A percentile compares a stretch with the other conserved stretches of the same genome.
Evolutionary conservation across 2,888 invertebrate genomes (phyloP).

Genomic region (Drosophila mulleri): DNA sequence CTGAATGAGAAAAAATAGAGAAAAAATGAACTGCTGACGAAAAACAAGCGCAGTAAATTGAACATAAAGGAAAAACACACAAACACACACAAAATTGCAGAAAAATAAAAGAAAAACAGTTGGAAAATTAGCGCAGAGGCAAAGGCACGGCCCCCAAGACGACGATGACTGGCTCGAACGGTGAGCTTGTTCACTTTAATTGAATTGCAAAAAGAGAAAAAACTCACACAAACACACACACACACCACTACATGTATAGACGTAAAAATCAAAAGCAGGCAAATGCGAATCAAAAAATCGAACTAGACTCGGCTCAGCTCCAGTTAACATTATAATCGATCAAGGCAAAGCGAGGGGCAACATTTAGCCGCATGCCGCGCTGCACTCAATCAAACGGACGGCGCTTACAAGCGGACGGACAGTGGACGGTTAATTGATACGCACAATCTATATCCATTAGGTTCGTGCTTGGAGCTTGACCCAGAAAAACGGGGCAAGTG

Average conservation of each 20-base stretch:
- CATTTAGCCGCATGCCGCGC: constrained; percentile 60
- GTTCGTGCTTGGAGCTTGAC: constrained; percentile 72
- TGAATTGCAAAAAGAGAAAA: constrained; percentile 67
- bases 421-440: constrained; percentile 74
- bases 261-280: constrained; percentile 22
- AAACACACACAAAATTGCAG: constrained; percentile 26
- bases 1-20: constrained; percentile 12
- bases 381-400: constrained; percentile 70
- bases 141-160: constrained; percentile 67
- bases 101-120: constrained; percentile 61
- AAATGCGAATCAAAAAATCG: constrained; percentile 50
- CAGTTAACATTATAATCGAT: constrained; percentile 80
- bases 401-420: constrained; percentile 38
- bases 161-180: constrained; percentile 47
- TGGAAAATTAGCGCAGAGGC: constrained; percentile 73
- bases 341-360: constrained; percentile 77
- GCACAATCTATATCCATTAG: constrained; percentile 72
- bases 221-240: constrained; percentile 8
- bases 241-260: not conserved
- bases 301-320: constrained; percentile 39
- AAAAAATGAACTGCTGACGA: constrained; percentile 41
- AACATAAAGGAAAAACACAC: constrained; percentile 68
- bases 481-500: constrained; percentile 69
- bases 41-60: constrained; percentile 77
- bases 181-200: constrained; percentile 77